phyloP scores from a whole-genome alignment of 1,140 invertebrate genomes.

The Drosophila gunungcola region DNA sequence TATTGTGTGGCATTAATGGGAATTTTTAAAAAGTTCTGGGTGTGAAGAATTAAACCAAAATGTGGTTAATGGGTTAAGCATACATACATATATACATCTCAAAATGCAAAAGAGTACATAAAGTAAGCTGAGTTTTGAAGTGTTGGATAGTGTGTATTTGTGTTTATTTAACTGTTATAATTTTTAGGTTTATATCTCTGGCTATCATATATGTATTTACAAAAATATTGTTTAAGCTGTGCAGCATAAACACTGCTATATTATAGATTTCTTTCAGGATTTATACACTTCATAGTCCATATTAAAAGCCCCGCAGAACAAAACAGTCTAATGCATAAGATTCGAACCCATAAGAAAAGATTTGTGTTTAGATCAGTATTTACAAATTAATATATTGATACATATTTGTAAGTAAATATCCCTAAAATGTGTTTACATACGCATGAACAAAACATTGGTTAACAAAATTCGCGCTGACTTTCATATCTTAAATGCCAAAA shows the following conservation, averaged over 20 bases:
- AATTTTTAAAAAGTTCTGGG: slow-evolving; percentile 29
- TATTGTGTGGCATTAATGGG: slow-evolving; percentile 55
- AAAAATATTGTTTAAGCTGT: not conserved
- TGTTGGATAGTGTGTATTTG: slow-evolving; percentile 18
- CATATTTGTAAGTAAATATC: slow-evolving; percentile 42
- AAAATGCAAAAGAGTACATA: slow-evolving; percentile 44
- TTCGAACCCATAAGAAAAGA: slow-evolving; percentile 15
- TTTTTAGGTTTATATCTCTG: not conserved
- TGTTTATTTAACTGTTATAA: not conserved
- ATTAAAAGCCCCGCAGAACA: not conserved
- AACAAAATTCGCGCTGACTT: slow-evolving; percentile 30
- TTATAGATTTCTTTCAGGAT: not conserved
- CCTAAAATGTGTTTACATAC: slow-evolving; percentile 46
- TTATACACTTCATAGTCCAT: not conserved
- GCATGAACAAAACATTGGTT: slow-evolving; percentile 47
- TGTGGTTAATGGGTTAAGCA: slow-evolving; percentile 48
- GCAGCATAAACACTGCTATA: not conserved
- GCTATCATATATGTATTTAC: slow-evolving; percentile 20
- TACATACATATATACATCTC: slow-evolving; percentile 51
- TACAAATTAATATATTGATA: slow-evolving; percentile 50
- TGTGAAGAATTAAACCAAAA: slow-evolving; percentile 42
- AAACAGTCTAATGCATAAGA: not conserved
- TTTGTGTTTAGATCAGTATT: slow-evolving; percentile 35
- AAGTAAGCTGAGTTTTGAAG: slow-evolving; percentile 26
- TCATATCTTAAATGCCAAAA: slow-evolving; percentile 50